Evolutionary conservation across 2,113 vertebrate genomes (phyloP).

Genomic region (Ramphastos sulfuratus): DNA sequence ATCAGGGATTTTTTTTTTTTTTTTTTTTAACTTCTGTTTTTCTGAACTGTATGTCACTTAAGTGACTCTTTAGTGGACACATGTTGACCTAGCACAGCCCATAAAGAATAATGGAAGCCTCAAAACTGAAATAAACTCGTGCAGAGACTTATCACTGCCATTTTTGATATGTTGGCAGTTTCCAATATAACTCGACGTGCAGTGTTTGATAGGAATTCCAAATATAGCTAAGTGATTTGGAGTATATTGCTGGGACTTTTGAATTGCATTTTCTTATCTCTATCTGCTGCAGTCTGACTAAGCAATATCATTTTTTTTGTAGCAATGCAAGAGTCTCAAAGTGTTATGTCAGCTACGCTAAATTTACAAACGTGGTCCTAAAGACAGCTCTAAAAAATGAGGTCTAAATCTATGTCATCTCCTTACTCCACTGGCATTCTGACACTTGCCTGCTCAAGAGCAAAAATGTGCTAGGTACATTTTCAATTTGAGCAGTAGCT

Average conservation of each 20-base stretch:
- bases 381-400: background rate
- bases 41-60: background rate
- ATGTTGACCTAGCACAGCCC: background rate
- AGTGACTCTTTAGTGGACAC: background rate
- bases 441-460: background rate
- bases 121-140: background rate
- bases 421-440: background rate
- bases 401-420: background rate
- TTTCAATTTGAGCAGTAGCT: background rate
- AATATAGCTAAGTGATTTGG: background rate
- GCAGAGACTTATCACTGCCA: background rate
- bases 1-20: too few species aligned
- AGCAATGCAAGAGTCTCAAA: background rate
- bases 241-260: background rate
- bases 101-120: background rate
- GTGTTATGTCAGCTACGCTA: background rate
- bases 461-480: background rate
- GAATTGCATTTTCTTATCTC: background rate
- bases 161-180: background rate
- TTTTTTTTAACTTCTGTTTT: background rate
- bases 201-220: background rate
- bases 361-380: background rate
- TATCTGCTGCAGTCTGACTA: background rate
- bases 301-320: background rate
- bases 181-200: background rate